A percentile compares a stretch with the other conserved stretches of the same genome.
phyloP scores from a whole-genome alignment of 64 coral and sea anemone genomes.

The Actinia tenebrosa region DNA sequence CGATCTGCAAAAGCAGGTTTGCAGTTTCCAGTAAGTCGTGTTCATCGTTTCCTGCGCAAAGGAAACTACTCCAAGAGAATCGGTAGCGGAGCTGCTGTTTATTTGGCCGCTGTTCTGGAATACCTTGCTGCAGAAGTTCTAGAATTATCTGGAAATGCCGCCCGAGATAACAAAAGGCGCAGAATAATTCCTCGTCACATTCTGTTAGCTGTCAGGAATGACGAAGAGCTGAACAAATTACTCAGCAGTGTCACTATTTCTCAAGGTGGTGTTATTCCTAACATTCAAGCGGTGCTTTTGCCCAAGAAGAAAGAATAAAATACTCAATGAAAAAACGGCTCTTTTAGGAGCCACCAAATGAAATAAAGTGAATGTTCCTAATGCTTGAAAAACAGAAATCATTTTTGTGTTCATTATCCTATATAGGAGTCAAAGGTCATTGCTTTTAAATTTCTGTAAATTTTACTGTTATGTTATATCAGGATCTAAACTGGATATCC shows the following conservation, averaged over 20 bases:
- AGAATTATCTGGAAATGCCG: conserved; percentile 43
- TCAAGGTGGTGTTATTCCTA: conserved; percentile 48
- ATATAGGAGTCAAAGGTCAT: too few species aligned
- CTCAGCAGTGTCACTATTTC: conserved; percentile 31
- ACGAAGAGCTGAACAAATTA: conserved; percentile 48
- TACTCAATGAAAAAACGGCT: not conserved
- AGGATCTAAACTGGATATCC: too few species aligned
- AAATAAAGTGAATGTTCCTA: not conserved
- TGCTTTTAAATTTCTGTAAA: too few species aligned
- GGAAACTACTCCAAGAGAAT: conserved; percentile 46
- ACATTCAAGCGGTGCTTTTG: conserved; percentile 51
- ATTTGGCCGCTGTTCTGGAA: conserved; percentile 48
- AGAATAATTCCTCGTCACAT: conserved; percentile 54
- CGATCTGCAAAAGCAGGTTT: conserved; percentile 47
- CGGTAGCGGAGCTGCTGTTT: conserved; percentile 41
- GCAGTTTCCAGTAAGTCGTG: conserved; percentile 44
- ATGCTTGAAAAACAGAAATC: not conserved
- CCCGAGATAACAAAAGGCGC: conserved; percentile 42
- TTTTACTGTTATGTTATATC: too few species aligned
- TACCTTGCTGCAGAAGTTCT: conserved; percentile 53
- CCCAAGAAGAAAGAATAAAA: conserved; percentile 36
- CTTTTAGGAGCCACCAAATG: conserved; percentile 29
- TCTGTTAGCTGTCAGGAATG: conserved; percentile 37
- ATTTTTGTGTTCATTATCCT: not conserved
- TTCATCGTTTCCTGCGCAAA: conserved; percentile 44